Conservation (phyloP, 37 sponge, comb jelly and placozoan species). For the Aplysina aerophoba region DNA sequence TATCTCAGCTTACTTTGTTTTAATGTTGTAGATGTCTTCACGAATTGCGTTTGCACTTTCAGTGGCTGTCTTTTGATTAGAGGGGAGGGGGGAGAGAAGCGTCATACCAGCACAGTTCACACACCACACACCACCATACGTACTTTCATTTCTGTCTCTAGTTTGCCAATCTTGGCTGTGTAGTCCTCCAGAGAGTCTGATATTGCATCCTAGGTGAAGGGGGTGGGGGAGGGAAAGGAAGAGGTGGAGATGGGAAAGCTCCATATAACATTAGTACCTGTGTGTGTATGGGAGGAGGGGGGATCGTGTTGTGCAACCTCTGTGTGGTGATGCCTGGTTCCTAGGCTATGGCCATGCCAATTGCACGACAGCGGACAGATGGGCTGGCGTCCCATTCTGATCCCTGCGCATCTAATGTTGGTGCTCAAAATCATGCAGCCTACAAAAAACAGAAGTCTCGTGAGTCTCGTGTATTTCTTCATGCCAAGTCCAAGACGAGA, state of each 20-base stretch:
- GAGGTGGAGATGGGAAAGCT: neutral
- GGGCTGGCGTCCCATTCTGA: too few relatives aligned
- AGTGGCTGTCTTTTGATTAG: slow-evolving; percentile 54
- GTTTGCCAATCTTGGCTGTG: slow-evolving; percentile 82
- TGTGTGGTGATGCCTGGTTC: neutral
- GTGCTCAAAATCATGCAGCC: too few relatives aligned
- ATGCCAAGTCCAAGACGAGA: too few relatives aligned
- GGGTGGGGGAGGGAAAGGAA: neutral
- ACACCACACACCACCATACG: neutral
- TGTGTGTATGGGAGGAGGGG: neutral
- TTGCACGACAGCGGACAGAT: too few relatives aligned
- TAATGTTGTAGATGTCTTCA: slow-evolving; percentile 87
- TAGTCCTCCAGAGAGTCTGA: slow-evolving; percentile 89
- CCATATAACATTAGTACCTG: neutral
- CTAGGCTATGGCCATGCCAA: too few relatives aligned
- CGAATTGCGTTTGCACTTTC: slow-evolving; percentile 90
- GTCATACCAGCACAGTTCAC: neutral
- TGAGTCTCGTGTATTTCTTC: too few relatives aligned
- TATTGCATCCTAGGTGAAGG: slow-evolving; percentile 79
- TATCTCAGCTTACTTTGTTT: slow-evolving; percentile 71
- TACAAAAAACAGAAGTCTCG: too few relatives aligned
- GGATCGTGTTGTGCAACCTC: neutral
- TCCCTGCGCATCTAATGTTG: too few relatives aligned
- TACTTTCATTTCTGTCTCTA: slow-evolving; percentile 88
- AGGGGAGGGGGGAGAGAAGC: neutral